Percentiles rank a stretch among this genome's conserved stretches.
These are phyloP conservation scores for Pseudomugil tenellus DNA, from an alignment of 2,797 vertebrate genomes.

Conservation along the genomic window DNA sequence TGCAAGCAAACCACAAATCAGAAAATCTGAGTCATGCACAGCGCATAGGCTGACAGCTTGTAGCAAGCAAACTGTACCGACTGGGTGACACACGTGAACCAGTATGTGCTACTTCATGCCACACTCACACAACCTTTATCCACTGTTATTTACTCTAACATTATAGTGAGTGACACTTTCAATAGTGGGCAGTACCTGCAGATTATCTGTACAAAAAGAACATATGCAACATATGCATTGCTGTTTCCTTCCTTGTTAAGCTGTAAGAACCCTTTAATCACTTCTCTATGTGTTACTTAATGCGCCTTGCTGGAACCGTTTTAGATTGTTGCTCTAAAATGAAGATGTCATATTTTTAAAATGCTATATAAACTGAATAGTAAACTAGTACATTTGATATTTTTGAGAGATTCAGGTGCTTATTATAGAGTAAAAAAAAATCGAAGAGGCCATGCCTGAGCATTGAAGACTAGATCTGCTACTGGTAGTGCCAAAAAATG, in stretches of 20 bases:
- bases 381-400: not conserved
- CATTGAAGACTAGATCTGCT: constrained; percentile 6
- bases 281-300: not conserved
- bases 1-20: constrained; percentile 72
- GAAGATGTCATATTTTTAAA: not conserved
- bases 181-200: constrained; percentile 20
- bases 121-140: constrained; percentile 26
- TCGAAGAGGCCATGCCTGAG: not conserved
- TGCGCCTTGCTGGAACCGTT: not conserved
- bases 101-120: constrained; percentile 50
- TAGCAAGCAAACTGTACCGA: constrained; percentile 42
- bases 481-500: constrained; percentile 8
- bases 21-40: constrained; percentile 81
- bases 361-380: not conserved
- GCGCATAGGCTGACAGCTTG: constrained; percentile 64
- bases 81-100: constrained; percentile 37
- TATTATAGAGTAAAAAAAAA: not conserved
- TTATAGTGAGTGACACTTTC: constrained; percentile 37
- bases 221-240: not conserved
- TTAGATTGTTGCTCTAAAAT: not conserved
- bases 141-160: constrained; percentile 38
- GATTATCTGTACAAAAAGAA: constrained; percentile 16
- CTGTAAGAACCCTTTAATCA: not conserved
- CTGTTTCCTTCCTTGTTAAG: not conserved
- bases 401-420: not conserved